Evolutionary conservation across 2,797 vertebrate species (phyloP).

Genomic region (Dendrocincla tyrannina): DNA sequence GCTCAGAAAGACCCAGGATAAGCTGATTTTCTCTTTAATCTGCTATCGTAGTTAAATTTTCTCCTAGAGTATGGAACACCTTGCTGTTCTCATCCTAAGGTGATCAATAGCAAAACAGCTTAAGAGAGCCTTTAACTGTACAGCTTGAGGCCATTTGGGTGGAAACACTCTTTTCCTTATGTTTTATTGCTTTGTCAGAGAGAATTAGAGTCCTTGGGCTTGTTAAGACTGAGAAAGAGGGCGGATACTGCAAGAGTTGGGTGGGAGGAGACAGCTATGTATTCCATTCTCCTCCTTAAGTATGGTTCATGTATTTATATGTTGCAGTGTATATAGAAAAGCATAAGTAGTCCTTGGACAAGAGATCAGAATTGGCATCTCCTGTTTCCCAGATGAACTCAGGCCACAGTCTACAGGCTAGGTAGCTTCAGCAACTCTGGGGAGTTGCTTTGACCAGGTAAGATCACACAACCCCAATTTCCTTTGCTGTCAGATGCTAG

Average conservation of each 20-base stretch:
- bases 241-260: not conserved
- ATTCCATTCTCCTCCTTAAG: not conserved
- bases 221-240: not conserved
- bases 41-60: not conserved
- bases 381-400: not conserved
- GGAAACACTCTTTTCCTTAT: not conserved
- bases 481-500: not conserved
- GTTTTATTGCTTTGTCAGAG: not conserved
- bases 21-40: not conserved
- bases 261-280: not conserved
- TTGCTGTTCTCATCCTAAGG: not conserved
- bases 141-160: not conserved
- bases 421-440: not conserved
- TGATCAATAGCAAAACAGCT: not conserved
- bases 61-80: not conserved
- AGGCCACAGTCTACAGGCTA: not conserved
- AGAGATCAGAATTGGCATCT: not conserved
- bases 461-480: not conserved
- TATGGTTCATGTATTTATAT: not conserved
- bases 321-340: not conserved
- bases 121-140: not conserved
- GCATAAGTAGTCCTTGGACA: not conserved
- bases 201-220: not conserved
- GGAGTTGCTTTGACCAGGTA: not conserved
- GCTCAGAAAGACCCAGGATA: not conserved